Conservation (phyloP, 1,140 invertebrate species). For the Orius laevigatus region DNA sequence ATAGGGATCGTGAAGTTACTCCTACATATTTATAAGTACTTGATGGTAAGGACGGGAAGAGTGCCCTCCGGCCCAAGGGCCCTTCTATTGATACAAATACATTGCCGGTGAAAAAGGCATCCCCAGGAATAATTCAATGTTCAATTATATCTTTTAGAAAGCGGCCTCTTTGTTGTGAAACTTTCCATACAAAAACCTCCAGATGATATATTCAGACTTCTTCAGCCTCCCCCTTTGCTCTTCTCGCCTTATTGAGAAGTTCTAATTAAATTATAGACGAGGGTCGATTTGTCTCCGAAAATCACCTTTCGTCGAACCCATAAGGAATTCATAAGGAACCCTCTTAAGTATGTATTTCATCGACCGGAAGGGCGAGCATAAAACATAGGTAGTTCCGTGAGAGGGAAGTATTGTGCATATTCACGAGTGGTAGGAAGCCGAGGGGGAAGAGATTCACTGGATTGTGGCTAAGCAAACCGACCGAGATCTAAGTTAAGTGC, state of each 20-base stretch:
- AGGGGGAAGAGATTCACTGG: conserved; percentile 7
- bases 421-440: background rate
- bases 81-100: conserved; percentile 9
- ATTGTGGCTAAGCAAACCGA: conserved; percentile 1
- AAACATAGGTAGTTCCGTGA: background rate
- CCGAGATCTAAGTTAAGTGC: conserved; percentile 5
- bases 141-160: conserved; percentile 8
- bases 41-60: background rate
- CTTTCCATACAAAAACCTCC: background rate
- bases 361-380: conserved; percentile 3
- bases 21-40: no score
- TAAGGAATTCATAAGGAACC: no score
- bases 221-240: background rate
- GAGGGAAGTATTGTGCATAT: conserved; percentile 4
- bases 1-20: no score
- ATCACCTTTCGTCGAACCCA: no score
- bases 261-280: no score
- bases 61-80: conserved; percentile 1
- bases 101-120: conserved; percentile 4
- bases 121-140: conserved; percentile 7
- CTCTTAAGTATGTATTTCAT: conserved; percentile 2
- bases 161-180: conserved; percentile 3
- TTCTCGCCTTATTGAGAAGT: background rate
- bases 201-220: conserved; percentile 7
- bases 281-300: no score